Percentiles rank a stretch among this genome's conserved stretches.
Conservation (phyloP, 2,797 vertebrate species). For the Spinus pinus region DNA sequence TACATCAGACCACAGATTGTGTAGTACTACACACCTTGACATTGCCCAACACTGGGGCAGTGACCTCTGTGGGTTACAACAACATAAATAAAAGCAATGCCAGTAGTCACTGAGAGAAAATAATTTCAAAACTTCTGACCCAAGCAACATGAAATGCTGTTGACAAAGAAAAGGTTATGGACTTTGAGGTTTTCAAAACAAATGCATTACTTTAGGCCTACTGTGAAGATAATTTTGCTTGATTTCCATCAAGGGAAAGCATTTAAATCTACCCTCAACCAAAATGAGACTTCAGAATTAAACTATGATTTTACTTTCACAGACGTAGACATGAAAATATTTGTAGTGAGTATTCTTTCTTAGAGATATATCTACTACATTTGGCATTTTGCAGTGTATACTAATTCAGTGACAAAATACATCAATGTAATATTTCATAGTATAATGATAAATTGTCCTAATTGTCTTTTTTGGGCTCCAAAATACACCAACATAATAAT, state of each 20-base stretch:
- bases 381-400: not conserved
- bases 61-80: not conserved
- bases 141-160: not conserved
- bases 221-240: not conserved
- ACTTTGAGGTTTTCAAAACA: not conserved
- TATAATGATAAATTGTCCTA: no score
- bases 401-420: not conserved
- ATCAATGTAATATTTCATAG: not conserved
- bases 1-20: not conserved
- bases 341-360: not conserved
- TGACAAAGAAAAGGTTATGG: not conserved
- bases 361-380: not conserved
- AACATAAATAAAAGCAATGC: not conserved
- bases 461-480: not conserved
- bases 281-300: not conserved
- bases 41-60: not conserved
- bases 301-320: not conserved
- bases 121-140: not conserved
- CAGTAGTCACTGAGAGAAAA: not conserved
- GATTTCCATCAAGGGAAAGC: not conserved
- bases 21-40: not conserved
- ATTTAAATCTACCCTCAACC: not conserved
- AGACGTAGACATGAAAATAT: not conserved
- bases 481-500: not conserved
- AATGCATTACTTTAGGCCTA: not conserved